Evolutionary conservation across 2,888 invertebrate species (phyloP).

Genomic region (Matsumyia berberina): DNA sequence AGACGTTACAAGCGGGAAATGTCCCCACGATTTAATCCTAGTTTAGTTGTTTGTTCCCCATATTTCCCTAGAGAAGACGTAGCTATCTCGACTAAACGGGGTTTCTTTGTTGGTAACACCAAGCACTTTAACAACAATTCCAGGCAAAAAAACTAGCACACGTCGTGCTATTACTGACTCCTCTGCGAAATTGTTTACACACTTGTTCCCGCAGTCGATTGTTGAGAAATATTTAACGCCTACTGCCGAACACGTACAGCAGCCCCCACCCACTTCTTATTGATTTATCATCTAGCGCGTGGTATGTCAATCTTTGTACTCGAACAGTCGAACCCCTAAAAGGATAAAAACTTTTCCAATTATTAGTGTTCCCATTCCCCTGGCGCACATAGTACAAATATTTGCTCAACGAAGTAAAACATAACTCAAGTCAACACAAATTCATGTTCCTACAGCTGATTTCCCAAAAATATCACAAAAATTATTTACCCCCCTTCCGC

Average conservation of each 20-base stretch:
- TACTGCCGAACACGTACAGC: not conserved
- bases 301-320: slow-evolving; percentile 45
- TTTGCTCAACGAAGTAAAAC: slow-evolving; percentile 49
- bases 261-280: not conserved
- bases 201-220: no score
- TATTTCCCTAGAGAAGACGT: no score
- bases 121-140: no score
- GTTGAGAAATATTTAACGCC: no score
- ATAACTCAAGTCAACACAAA: slow-evolving; percentile 36
- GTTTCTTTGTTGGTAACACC: no score
- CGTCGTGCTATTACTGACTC: no score
- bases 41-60: no score
- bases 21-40: no score
- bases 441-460: slow-evolving; percentile 40
- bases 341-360: slow-evolving; percentile 67
- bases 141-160: no score
- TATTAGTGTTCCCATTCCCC: slow-evolving; percentile 47
- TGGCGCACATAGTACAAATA: slow-evolving; percentile 14
- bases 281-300: slow-evolving; percentile 17
- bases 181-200: no score
- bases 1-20: no score
- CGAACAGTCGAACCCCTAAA: slow-evolving; percentile 28
- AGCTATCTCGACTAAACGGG: no score
- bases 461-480: slow-evolving; percentile 36
- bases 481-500: not conserved